Evolutionary conservation across 2,113 vertebrate species (phyloP), one percentile per base, ranked within the genome.

Genomic region (Plestiodon gilberti): DNA sequence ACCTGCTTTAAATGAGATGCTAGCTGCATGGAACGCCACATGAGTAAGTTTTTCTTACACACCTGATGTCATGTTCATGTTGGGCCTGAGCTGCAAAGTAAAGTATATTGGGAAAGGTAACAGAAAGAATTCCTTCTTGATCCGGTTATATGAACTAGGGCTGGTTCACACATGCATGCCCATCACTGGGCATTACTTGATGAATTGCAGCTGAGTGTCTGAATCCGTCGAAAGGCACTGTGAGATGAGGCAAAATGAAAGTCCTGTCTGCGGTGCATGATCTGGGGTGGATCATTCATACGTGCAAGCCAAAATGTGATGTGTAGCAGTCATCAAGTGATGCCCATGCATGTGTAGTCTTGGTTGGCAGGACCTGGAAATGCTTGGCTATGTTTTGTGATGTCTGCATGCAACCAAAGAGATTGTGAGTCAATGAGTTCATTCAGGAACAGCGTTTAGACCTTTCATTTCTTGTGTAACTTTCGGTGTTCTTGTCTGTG

Each of bases 401-500:
- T 40, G 52, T 33, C 15, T 78, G 15, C 57, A 33, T 59, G 76
- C 30, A 78, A 78, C 30, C 9, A 64, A 69, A 69, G 25, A 40
- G 22, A 25, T 23, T 25, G n/a, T 64, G 33, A 64, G 23, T 35
- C 1, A 17, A 59, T 57, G 30, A 33, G 14, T 61, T 35, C 6
- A 22, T 79, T 33, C 52, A 78, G 13, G 48, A 18, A 17, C 22
- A 78, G 15, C 30, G 14, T 52, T 61, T 23, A 61, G 28, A 22
- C 30, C 57, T 33, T 6, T 78, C 38, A 48, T 74, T 23, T 64
- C 59, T 1, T 1, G 0, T 0, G 52, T 81, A 1, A 43, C 80
- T 82, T 90, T 89, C 59, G 78, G 28, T 48, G 75, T 5, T 1
- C 1, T 0, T 87, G 82, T 90, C 82, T 93, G 59, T 92, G 14